Percentiles rank a stretch among this genome's conserved stretches.
phyloP scores from a whole-genome alignment of 2,888 invertebrate species.

The Latheticus oryzae region DNA sequence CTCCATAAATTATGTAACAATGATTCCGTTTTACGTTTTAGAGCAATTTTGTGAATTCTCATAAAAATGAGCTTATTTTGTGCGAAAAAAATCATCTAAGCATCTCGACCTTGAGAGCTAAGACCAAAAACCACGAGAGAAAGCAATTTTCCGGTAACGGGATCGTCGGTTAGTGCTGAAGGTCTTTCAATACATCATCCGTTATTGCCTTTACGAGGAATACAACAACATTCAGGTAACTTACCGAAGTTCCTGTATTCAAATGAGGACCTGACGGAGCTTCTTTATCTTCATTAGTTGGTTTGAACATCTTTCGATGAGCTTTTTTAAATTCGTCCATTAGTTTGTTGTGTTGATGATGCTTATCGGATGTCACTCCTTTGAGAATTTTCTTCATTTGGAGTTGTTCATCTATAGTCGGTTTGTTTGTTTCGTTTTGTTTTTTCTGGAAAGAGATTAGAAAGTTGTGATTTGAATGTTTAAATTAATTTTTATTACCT shows the following conservation, averaged over 20 bases:
- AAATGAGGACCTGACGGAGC: background rate
- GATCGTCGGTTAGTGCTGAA: conserved; percentile 3
- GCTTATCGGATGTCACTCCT: conserved; percentile 71
- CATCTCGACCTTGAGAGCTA: conserved; percentile 9
- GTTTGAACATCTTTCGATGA: conserved; percentile 86
- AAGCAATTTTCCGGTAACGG: conserved; percentile 4
- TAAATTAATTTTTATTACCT: conserved; percentile 65
- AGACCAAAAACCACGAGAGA: conserved; percentile 1
- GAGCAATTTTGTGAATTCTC: background rate
- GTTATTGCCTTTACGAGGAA: background rate
- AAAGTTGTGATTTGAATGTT: background rate
- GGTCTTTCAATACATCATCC: conserved; percentile 5
- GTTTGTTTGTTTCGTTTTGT: conserved; percentile 53
- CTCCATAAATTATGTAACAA: conserved; percentile 26
- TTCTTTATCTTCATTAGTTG: conserved; percentile 41
- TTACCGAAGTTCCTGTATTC: conserved; percentile 35
- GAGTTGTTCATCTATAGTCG: conserved; percentile 62
- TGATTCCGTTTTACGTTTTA: conserved; percentile 17
- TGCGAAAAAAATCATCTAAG: no score
- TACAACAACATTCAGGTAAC: conserved; percentile 13
- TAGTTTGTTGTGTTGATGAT: conserved; percentile 78
- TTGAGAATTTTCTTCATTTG: conserved; percentile 65
- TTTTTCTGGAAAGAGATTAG: conserved; percentile 53
- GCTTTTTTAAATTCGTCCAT: conserved; percentile 93
- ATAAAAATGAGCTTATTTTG: background rate